Percentiles rank a stretch among this genome's conserved stretches.
Conservation (phyloP, 1,140 invertebrate genomes). For the Scylla paramamosain region DNA sequence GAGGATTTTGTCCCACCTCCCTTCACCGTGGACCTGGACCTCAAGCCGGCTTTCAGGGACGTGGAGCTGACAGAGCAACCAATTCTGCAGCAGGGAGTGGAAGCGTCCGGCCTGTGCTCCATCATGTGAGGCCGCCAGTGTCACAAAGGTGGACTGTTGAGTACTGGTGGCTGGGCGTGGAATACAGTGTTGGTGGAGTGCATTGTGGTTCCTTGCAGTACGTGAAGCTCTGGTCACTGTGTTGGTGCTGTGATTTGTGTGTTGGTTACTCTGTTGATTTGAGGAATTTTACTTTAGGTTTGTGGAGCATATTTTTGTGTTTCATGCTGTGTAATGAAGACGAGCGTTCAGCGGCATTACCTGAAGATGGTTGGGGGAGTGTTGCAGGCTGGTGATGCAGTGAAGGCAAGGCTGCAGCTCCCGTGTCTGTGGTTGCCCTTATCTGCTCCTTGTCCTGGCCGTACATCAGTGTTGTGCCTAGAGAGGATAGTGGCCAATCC, state of each 20-base stretch:
- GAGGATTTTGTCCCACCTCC: constrained; percentile 72
- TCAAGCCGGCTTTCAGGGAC: constrained; percentile 66
- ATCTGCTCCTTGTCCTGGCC: too few relatives aligned
- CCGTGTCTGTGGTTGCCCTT: too few relatives aligned
- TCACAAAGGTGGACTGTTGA: background rate
- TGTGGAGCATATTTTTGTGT: background rate
- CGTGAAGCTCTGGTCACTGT: background rate
- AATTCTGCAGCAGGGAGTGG: constrained; percentile 35
- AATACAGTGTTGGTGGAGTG: constrained; percentile 19
- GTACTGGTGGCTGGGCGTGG: background rate
- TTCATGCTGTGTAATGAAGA: too few relatives aligned
- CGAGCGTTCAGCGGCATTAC: too few relatives aligned
- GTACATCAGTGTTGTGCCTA: too few relatives aligned
- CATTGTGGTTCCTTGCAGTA: background rate
- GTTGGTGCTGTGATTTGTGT: background rate
- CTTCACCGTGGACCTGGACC: constrained; percentile 72
- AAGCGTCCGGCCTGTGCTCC: constrained; percentile 66
- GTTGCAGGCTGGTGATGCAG: too few relatives aligned
- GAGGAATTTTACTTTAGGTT: background rate
- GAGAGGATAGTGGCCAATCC: too few relatives aligned
- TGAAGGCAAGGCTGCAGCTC: too few relatives aligned
- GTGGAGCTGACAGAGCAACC: constrained; percentile 63
- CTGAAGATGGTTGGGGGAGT: too few relatives aligned
- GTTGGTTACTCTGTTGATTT: background rate
- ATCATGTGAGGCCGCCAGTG: constrained; percentile 57